phyloP scores from a whole-genome alignment of 2,113 vertebrate species.

The Vidua macroura region DNA sequence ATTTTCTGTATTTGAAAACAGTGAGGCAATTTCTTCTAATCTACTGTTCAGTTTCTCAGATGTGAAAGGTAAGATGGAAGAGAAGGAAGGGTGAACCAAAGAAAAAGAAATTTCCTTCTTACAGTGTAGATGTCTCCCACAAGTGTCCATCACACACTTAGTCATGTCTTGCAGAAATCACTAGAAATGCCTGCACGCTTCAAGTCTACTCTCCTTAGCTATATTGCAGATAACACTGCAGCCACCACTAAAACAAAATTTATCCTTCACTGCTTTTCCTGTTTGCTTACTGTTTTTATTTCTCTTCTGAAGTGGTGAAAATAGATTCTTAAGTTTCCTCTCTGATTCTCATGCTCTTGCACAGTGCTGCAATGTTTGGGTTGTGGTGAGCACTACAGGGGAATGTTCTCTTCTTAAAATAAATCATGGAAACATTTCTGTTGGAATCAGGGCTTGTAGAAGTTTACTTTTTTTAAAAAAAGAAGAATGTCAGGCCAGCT shows the following conservation, averaged over 20 bases:
- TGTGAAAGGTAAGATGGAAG: background rate
- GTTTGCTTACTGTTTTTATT: constrained; percentile 1
- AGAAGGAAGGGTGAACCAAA: background rate
- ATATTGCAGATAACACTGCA: background rate
- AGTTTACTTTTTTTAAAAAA: background rate
- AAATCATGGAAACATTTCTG: constrained; percentile 61
- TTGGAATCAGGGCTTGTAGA: constrained; percentile 29
- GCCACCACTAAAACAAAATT: background rate
- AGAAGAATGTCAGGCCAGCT: constrained; percentile 10
- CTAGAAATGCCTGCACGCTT: background rate
- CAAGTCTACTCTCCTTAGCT: background rate
- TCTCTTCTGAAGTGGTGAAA: constrained; percentile 19
- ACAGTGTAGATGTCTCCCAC: background rate
- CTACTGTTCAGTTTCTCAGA: background rate
- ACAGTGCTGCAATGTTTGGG: constrained; percentile 47
- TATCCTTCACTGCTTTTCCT: background rate
- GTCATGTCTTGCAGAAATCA: background rate
- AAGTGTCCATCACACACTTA: background rate
- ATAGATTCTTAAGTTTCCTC: constrained; percentile 32
- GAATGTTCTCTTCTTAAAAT: constrained; percentile 67
- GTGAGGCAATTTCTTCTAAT: background rate
- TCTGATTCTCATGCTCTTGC: constrained; percentile 50
- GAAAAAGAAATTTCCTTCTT: background rate
- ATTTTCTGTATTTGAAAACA: background rate
- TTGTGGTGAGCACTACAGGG: constrained; percentile 48